Evolutionary conservation across 2,888 invertebrate species (phyloP), one percentile per base, ranked within the genome.

Genomic region (Harpalus rufipes): DNA sequence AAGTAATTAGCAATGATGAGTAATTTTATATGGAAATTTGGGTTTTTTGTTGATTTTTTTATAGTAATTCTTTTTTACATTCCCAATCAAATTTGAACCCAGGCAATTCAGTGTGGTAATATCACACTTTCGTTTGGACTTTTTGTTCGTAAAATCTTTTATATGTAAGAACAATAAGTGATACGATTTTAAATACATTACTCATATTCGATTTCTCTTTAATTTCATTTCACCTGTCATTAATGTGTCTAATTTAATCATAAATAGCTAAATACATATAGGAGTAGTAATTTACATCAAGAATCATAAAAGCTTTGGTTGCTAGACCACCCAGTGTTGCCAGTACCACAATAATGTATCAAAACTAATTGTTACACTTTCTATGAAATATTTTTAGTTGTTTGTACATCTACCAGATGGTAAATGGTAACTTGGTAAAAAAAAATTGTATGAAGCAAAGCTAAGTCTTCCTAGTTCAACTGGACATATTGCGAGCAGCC

Each of bases 321-420:
- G 21, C 7, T 14, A 21, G 80, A 81, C 80, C 80, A 81, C 80
- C 80, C 80, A 81, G 63, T 16, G 12, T 18, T 41, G 7, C n/a
- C 21, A 51, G 4, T 32, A 32, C 32, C 6, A 81, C 80, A 81
- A 58, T 59, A 81, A 59, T 81, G 16, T 8, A 14, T 18, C 63
- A 16, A 61, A 63, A 63, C 61, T 81, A 81, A 81, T 81, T 81
- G 80, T 81, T 81, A 80, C 63, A 81, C 80, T 81, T 81, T 81
- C 80, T 81, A 81, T 81, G n/a, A 81, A 21, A 21, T 21, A 21
- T 21, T 63, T 81, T 16, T 39, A 32, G 41, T 81, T 81, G 59
- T 41, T 39, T 63, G 59, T 81, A 61, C 21, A 39, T 21, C 16
- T 21, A 51, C 80, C 80, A 81, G 59, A 81, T 81, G 80, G 32